A percentile compares a stretch with the other conserved stretches of the same genome.
Evolutionary conservation across 2,113 vertebrate species (phyloP).

Genomic region (Laticauda colubrina): DNA sequence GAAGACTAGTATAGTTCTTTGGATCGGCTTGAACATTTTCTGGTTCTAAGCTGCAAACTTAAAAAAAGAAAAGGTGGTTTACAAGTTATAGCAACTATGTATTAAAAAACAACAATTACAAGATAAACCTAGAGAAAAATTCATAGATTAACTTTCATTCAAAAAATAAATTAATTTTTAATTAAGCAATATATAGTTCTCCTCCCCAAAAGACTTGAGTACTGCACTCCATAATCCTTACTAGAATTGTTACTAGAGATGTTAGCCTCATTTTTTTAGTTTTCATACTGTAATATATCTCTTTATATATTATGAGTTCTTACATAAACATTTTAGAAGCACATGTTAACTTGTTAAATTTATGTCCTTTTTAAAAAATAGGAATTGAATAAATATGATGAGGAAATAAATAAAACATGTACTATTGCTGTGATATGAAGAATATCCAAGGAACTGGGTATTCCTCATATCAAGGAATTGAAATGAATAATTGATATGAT

Average conservation of each 20-base stretch:
- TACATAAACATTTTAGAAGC: neutral
- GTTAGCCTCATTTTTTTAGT: neutral
- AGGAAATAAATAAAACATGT: neutral
- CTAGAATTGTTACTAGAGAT: neutral
- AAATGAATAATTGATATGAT: neutral
- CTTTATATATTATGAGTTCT: neutral
- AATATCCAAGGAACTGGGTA: neutral
- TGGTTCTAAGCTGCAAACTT: constrained; percentile 97
- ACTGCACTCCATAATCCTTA: neutral
- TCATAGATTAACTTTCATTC: neutral
- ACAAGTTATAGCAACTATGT: neutral
- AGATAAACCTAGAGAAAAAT: neutral
- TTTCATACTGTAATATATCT: neutral
- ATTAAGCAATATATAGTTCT: neutral
- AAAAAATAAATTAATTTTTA: neutral
- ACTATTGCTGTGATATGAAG: neutral
- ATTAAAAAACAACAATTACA: neutral
- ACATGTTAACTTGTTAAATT: neutral
- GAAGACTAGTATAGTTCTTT: constrained; percentile 89
- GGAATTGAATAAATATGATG: neutral
- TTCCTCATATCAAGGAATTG: neutral
- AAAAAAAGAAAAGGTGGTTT: constrained; percentile 24
- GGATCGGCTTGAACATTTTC: constrained; percentile 85
- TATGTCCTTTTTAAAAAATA: neutral
- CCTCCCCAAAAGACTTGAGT: neutral